These are phyloP conservation scores for Dromas ardeola DNA, from an alignment of 2,113 vertebrate genomes.

Conservation along the genomic window DNA sequence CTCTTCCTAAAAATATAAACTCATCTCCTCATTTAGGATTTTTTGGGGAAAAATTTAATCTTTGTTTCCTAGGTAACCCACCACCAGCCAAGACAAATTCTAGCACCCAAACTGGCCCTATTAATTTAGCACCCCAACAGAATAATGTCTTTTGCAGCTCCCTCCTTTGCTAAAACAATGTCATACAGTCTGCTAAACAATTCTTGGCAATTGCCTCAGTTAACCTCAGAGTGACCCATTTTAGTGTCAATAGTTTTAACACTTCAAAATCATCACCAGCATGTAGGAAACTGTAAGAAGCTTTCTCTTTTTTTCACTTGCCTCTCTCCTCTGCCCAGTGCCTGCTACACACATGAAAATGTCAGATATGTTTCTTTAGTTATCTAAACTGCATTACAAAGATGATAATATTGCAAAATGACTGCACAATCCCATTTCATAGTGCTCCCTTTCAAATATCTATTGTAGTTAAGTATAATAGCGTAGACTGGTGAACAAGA, in stretches of 20 bases:
- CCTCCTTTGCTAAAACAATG: not conserved
- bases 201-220: not conserved
- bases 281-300: not conserved
- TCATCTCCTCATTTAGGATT: not conserved
- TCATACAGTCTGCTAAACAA: not conserved
- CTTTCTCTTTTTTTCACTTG: not conserved
- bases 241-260: fast-evolving
- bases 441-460: not conserved
- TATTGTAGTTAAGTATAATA: not conserved
- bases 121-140: not conserved
- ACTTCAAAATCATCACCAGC: not conserved
- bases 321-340: not conserved
- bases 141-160: not conserved
- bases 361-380: not conserved
- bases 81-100: not conserved
- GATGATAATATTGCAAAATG: not conserved
- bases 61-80: not conserved
- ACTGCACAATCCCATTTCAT: not conserved
- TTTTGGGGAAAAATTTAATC: not conserved
- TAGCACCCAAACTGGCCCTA: not conserved
- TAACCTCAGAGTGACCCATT: not conserved
- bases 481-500: not conserved
- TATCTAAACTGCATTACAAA: not conserved
- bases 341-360: not conserved
- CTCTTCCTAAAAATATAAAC: not conserved